phyloP scores from a whole-genome alignment of 1,140 invertebrate genomes.

The Acromyrmex echinatior region DNA sequence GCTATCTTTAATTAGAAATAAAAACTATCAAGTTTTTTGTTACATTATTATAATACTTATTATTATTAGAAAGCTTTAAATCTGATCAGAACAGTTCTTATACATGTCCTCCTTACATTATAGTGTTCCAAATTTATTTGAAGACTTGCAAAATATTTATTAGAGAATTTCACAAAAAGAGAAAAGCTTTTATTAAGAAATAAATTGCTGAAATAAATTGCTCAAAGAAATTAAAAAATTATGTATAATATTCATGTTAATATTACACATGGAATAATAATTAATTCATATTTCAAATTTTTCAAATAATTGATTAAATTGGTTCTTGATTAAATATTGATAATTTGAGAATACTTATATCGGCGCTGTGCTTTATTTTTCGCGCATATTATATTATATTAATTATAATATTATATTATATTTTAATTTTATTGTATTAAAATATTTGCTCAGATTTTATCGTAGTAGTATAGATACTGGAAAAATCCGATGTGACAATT shows the following conservation, averaged over 20 bases:
- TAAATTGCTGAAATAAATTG: background rate
- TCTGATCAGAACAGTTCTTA: background rate
- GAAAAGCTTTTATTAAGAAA: background rate
- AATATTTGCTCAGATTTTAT: background rate
- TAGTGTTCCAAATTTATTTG: background rate
- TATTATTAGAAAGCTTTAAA: background rate
- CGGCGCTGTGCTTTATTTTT: background rate
- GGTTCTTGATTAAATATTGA: background rate
- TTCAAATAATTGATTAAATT: conserved; percentile 12
- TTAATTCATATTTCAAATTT: conserved; percentile 30
- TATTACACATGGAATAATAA: background rate
- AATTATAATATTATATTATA: background rate
- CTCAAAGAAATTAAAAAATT: background rate
- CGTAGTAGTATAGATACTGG: background rate
- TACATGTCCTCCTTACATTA: background rate
- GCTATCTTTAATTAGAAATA: too few relatives aligned
- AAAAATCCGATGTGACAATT: background rate
- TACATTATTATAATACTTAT: background rate
- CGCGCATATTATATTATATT: background rate
- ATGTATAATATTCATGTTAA: background rate
- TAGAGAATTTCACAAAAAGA: background rate
- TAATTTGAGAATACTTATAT: background rate
- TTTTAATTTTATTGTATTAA: background rate
- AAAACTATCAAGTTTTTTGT: background rate
- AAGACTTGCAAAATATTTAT: background rate